These are phyloP conservation scores for Aporophyla lueneburgensis DNA, from an alignment of 2,888 invertebrate species.

Conservation along the genomic window DNA sequence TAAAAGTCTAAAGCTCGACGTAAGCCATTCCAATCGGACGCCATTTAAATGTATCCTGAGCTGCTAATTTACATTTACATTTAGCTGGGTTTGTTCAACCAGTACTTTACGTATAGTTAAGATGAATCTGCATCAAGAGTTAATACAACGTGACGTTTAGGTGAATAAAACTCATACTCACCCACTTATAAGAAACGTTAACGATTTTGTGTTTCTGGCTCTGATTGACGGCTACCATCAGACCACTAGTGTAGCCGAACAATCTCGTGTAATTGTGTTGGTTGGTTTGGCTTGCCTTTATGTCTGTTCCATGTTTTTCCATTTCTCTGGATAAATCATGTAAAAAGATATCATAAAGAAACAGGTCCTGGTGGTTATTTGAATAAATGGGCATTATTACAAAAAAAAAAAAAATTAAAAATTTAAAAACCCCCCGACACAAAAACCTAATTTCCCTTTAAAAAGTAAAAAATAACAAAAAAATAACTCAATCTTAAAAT, in stretches of 20 bases:
- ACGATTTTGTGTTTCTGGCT: constrained; percentile 67
- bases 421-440: no score
- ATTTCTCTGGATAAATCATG: constrained; percentile 49
- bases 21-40: not conserved
- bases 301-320: constrained; percentile 56
- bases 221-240: constrained; percentile 79
- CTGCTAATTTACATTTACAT: not conserved
- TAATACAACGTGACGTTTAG: not conserved
- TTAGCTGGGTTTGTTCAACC: not conserved
- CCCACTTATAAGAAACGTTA: constrained; percentile 84
- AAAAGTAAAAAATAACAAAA: no score
- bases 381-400: no score
- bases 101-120: not conserved
- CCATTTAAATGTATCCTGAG: no score
- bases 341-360: not conserved
- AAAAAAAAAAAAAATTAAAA: no score
- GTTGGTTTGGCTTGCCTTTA: not conserved
- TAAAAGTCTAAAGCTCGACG: not conserved
- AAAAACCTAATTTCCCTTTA: no score
- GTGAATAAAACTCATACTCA: constrained; percentile 53
- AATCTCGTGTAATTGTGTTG: constrained; percentile 39
- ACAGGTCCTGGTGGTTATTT: no score
- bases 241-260: constrained; percentile 69
- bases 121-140: not conserved
- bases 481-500: no score